Conservation (phyloP, 2,888 invertebrate genomes). For the Ariolimax columbianus region DNA sequence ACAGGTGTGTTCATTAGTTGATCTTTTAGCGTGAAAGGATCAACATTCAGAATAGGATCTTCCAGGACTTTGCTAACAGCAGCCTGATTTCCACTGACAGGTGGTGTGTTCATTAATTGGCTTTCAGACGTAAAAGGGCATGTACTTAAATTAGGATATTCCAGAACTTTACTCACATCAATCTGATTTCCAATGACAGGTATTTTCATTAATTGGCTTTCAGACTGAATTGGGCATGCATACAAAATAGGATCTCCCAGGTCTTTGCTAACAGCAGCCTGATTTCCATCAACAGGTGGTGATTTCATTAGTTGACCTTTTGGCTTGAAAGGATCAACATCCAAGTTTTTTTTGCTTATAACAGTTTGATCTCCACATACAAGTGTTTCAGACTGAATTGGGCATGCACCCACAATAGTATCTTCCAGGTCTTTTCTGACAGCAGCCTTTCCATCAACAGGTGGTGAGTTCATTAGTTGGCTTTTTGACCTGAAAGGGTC, state of each 20-base stretch:
- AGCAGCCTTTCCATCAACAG: not conserved
- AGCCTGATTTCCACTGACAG: not conserved
- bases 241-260: not conserved
- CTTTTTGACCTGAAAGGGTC: conserved; percentile 39
- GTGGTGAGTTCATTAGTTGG: conserved; percentile 40
- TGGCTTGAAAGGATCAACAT: not conserved
- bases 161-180: not conserved
- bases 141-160: not conserved
- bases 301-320: not conserved
- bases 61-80: not conserved
- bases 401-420: not conserved
- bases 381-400: too few species aligned
- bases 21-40: not conserved
- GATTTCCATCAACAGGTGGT: not conserved
- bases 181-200: not conserved
- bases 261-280: not conserved
- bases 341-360: not conserved
- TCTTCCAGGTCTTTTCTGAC: not conserved
- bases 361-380: not conserved
- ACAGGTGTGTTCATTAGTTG: conserved; percentile 2
- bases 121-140: conserved; percentile 31
- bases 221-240: conserved; percentile 28
- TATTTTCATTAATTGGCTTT: conserved; percentile 10
- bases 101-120: conserved; percentile 21
- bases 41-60: not conserved